Evolutionary conservation across 1,140 invertebrate genomes (phyloP).

Genomic region (Calliopsis andreniformis): DNA sequence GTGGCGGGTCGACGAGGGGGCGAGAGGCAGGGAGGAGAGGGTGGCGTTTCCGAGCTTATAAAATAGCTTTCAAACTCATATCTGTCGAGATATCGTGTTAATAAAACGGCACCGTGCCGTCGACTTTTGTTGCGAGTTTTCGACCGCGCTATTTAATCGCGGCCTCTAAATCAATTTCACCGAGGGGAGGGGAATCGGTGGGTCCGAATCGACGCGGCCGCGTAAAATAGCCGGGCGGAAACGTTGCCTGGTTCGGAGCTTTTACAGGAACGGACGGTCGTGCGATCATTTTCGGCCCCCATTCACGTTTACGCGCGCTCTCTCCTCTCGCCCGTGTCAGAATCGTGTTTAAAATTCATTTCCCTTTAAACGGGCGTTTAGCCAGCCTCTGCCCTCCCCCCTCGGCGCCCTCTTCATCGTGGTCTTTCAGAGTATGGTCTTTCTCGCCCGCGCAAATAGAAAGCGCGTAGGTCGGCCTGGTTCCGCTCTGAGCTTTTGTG

Average conservation of each 20-base stretch:
- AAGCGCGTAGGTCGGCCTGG: too few species aligned
- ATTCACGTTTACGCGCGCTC: background rate
- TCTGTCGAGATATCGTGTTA: constrained; percentile 26
- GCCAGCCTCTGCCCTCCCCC: too few species aligned
- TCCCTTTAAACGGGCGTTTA: constrained; percentile 32
- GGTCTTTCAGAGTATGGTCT: background rate
- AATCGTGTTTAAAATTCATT: constrained; percentile 48
- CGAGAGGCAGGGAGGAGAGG: background rate
- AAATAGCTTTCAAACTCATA: constrained; percentile 24
- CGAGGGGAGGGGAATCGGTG: background rate
- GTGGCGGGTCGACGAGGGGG: background rate
- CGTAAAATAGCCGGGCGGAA: background rate
- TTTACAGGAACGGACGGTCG: background rate
- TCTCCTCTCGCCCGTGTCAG: background rate
- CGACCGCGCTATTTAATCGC: constrained; percentile 6
- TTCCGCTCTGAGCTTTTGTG: too few species aligned
- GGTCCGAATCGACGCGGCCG: background rate
- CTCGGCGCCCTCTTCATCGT: background rate
- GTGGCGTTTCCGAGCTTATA: constrained; percentile 19
- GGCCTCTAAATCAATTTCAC: constrained; percentile 10
- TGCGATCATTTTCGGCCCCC: constrained; percentile 25
- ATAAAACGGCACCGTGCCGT: constrained; percentile 11
- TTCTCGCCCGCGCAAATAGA: background rate
- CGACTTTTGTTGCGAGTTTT: constrained; percentile 21
- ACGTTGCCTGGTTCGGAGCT: background rate